Percentiles rank a stretch among this genome's conserved stretches.
These are phyloP conservation scores for Stegodyphus dumicola DNA, from an alignment of 1,140 invertebrate species.

Conservation along the genomic window DNA sequence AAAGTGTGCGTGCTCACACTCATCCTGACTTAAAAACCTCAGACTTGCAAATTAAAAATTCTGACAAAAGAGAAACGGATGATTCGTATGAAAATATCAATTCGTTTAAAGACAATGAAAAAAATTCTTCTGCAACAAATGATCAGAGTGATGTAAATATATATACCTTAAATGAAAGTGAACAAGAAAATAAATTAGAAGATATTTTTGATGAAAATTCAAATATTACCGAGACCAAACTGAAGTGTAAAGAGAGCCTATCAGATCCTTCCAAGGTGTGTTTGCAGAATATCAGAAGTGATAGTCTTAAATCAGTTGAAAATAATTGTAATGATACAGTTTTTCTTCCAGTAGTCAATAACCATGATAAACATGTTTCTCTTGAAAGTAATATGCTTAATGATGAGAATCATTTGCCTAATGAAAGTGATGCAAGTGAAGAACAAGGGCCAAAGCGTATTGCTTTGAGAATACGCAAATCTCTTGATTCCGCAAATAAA, in stretches of 20 bases:
- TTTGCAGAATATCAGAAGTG: background rate
- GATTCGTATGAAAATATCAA: too few relatives aligned
- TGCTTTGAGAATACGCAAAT: constrained; percentile 26
- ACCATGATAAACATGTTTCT: constrained; percentile 30
- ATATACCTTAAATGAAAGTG: too few relatives aligned
- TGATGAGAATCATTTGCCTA: background rate
- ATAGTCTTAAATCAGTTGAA: background rate
- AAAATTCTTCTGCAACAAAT: too few relatives aligned
- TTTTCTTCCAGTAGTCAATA: background rate
- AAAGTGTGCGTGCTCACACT: too few relatives aligned
- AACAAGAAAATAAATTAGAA: too few relatives aligned
- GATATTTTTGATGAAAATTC: background rate
- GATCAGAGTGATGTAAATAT: too few relatives aligned
- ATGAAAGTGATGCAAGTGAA: background rate
- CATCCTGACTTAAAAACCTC: too few relatives aligned
- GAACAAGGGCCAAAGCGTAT: constrained; percentile 2
- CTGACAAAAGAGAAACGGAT: too few relatives aligned
- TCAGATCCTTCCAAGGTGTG: background rate
- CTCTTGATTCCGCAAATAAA: background rate
- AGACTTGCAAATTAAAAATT: too few relatives aligned
- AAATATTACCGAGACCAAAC: background rate
- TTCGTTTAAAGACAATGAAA: too few relatives aligned
- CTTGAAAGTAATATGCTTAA: constrained; percentile 39
- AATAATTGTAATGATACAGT: constrained; percentile 14
- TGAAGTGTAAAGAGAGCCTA: background rate